phyloP scores from a whole-genome alignment of 2,888 invertebrate genomes.

The Micoletzkya japonica region DNA sequence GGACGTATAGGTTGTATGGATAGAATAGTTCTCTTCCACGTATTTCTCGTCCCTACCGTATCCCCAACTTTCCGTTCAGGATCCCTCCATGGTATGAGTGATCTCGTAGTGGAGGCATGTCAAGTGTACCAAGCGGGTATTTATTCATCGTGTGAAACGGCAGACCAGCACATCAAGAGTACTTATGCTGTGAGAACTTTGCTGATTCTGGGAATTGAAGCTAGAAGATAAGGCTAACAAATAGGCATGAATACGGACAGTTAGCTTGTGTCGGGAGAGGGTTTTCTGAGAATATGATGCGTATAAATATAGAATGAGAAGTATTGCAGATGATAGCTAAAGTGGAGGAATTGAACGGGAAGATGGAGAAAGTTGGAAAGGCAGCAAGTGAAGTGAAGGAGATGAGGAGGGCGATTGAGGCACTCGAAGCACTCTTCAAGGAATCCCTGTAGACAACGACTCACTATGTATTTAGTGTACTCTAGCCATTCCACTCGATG shows the following conservation, averaged over 20 bases:
- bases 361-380: conserved; percentile 51
- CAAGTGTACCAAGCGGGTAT: conserved; percentile 53
- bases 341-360: conserved; percentile 56
- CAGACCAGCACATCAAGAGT: conserved; percentile 54
- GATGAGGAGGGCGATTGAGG: conserved; percentile 54
- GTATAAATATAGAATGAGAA: too few species aligned
- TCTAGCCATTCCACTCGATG: not conserved
- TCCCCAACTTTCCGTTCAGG: conserved; percentile 36
- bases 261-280: too few species aligned
- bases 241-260: too few species aligned
- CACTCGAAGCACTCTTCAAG: conserved; percentile 45
- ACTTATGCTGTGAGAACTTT: conserved; percentile 52
- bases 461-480: not conserved
- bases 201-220: too few species aligned
- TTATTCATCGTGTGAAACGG: conserved; percentile 54
- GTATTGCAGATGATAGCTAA: conserved; percentile 57
- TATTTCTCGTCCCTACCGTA: too few species aligned
- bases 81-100: conserved; percentile 56
- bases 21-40: too few species aligned
- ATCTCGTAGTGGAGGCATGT: conserved; percentile 55
- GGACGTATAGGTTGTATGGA: too few species aligned
- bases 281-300: too few species aligned
- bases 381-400: conserved; percentile 56
- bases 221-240: too few species aligned
- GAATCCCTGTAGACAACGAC: conserved; percentile 31